Evolutionary conservation across 2,113 vertebrate genomes (phyloP).

Genomic region (Odocoileus virginianus): DNA sequence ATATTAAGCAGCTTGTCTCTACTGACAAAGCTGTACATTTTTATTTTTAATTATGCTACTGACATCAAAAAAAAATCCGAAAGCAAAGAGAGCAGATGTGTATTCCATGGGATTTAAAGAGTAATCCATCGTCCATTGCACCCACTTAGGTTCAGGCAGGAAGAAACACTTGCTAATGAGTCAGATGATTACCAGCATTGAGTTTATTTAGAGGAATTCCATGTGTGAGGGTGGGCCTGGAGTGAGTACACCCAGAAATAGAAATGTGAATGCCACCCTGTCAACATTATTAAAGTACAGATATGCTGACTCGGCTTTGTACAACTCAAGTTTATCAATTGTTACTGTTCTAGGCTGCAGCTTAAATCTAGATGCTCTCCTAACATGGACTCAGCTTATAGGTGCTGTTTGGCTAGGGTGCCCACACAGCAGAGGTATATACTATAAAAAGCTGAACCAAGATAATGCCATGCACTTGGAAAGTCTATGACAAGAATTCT

Average conservation of each 20-base stretch:
- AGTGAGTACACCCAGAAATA: constrained; percentile 48
- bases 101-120: constrained; percentile 46
- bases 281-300: constrained; percentile 46
- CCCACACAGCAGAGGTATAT: constrained; percentile 25
- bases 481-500: constrained; percentile 81
- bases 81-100: constrained; percentile 60
- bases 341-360: background rate
- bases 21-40: constrained; percentile 49
- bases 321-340: constrained; percentile 26
- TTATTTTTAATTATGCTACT: constrained; percentile 57
- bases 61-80: constrained; percentile 53
- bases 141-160: constrained; percentile 53
- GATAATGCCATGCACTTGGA: constrained; percentile 54
- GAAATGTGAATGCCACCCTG: constrained; percentile 21
- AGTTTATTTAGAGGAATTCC: constrained; percentile 60
- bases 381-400: constrained; percentile 52
- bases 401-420: constrained; percentile 68
- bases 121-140: constrained; percentile 53
- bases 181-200: constrained; percentile 63
- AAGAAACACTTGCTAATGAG: constrained; percentile 67
- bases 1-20: constrained; percentile 37
- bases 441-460: constrained; percentile 65
- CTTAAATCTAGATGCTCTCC: constrained; percentile 38
- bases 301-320: constrained; percentile 45
- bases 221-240: constrained; percentile 30